phyloP scores from a whole-genome alignment of 2,113 vertebrate species.

The Cebidichthys violaceus region DNA sequence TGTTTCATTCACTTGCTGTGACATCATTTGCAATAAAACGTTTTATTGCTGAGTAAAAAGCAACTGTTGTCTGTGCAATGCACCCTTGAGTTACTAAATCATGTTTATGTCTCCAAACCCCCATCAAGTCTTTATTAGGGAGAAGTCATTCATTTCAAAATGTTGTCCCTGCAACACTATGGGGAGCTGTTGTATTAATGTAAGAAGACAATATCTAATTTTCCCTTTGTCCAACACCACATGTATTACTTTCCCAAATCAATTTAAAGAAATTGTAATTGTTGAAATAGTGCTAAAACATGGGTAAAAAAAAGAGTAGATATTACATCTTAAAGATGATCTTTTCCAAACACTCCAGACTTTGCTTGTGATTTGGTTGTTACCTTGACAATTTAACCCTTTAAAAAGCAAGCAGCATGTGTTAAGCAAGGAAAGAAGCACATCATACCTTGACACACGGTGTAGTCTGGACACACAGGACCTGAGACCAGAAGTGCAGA shows the following conservation, averaged over 20 bases:
- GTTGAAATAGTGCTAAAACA: neutral
- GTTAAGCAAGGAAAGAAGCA: conserved; percentile 27
- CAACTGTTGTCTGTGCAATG: neutral
- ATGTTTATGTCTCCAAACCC: conserved; percentile 7
- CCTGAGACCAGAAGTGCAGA: conserved; percentile 44
- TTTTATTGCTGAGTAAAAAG: neutral
- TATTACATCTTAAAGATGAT: neutral
- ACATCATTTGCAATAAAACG: neutral
- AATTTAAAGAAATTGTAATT: neutral
- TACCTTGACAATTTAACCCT: neutral
- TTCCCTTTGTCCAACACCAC: neutral
- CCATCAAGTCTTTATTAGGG: conserved; percentile 4
- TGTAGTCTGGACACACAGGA: conserved; percentile 66
- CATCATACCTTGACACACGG: conserved; percentile 68
- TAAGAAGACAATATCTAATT: neutral
- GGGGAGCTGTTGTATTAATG: neutral
- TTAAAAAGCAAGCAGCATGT: conserved; percentile 17
- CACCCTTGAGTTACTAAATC: neutral
- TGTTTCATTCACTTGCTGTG: conserved; percentile 1
- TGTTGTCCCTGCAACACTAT: neutral
- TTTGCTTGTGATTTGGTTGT: neutral
- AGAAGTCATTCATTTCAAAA: neutral
- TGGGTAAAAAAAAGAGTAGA: neutral
- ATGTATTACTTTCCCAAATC: neutral
- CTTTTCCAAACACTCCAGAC: neutral